These are phyloP conservation scores for Halocynthia roretzi DNA, from an alignment of 23 tunicate species.

Conservation along the genomic window DNA sequence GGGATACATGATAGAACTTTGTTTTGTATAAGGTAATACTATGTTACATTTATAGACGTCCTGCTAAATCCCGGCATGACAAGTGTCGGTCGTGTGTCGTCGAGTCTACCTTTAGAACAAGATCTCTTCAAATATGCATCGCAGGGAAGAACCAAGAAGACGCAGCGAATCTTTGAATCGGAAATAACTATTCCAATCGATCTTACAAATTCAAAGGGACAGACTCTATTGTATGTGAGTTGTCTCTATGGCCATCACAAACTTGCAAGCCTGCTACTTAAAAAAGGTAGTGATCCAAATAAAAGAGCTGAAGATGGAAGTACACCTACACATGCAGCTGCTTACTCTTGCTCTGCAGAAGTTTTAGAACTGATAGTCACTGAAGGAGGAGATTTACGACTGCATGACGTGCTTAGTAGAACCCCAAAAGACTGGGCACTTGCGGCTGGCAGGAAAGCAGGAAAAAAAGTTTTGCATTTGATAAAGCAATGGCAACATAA, in stretches of 20 bases:
- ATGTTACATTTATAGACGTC: no score
- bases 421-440: slow-evolving; percentile 86
- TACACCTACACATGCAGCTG: slow-evolving; percentile 94
- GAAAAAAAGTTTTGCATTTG: slow-evolving; percentile 37
- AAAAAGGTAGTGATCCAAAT: slow-evolving; percentile 73
- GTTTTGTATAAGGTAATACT: no score
- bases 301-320: slow-evolving; percentile 89
- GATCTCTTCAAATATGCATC: slow-evolving; percentile 48
- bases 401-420: slow-evolving; percentile 56
- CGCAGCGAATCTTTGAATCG: slow-evolving; percentile 7
- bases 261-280: slow-evolving; percentile 46
- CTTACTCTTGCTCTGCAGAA: slow-evolving; percentile 41
- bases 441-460: slow-evolving; percentile 58
- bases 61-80: no score
- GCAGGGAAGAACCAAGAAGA: slow-evolving; percentile 51
- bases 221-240: slow-evolving; percentile 67
- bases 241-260: slow-evolving; percentile 46
- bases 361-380: slow-evolving; percentile 32
- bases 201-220: slow-evolving; percentile 62
- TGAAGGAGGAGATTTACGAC: slow-evolving; percentile 79
- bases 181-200: slow-evolving; percentile 39
- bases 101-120: not conserved
- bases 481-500: slow-evolving; percentile 14
- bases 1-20: no score
- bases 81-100: no score